Base-by-base conservation (phyloP, 2,113 vertebrate genomes). In the Rhagologus leucostigma region DNA sequence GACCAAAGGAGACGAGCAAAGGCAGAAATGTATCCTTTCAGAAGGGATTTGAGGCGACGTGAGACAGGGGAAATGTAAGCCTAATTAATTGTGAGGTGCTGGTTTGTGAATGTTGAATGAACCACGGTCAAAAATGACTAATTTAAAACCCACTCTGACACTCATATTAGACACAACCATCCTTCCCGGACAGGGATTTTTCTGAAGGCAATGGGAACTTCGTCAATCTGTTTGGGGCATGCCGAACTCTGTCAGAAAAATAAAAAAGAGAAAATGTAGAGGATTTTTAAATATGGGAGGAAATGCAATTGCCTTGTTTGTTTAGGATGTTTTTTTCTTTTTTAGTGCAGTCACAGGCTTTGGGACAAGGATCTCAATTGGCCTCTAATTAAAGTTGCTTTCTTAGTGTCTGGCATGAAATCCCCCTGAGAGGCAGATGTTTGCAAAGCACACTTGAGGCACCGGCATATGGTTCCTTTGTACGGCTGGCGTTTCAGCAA, bases 401-500 rank as follows among this genome's bases (percentile, higher is more conserved):
- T 97, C 93, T 95, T 91, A 79, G 81, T 96, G 94, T 97, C 94
- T 97, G 94, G 91, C 88, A 19, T 95, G 77, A 94, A 97, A 96
- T 97, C 75, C 94, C 87, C 94, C 63, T 92, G 95, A 84, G 96
- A 97, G 96, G 89, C 95, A 97, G 96, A 97, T 97, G 96, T 97
- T 96, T 94, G 93, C 92, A 95, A 97, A 97, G 96, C 93, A 91
- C 88, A 94, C 84, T 97, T 76, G 84, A 91, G 91, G 89, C 90
- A 82, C 84, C 89, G 94, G 88, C 97, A 97, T 97, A 96, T 97
- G 94, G 95, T 94, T 94, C 93, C 75, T 96, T 97, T 97, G 96
- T 97, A 63, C 4, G 91, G 81, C 95, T 93, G 91, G 44, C 30
- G 68, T 95, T 96, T 96, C 92, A 97, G 93, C 84, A 93, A 96